Evolutionary conservation across 2,113 vertebrate species (phyloP).

Genomic region (Hyla sarda): DNA sequence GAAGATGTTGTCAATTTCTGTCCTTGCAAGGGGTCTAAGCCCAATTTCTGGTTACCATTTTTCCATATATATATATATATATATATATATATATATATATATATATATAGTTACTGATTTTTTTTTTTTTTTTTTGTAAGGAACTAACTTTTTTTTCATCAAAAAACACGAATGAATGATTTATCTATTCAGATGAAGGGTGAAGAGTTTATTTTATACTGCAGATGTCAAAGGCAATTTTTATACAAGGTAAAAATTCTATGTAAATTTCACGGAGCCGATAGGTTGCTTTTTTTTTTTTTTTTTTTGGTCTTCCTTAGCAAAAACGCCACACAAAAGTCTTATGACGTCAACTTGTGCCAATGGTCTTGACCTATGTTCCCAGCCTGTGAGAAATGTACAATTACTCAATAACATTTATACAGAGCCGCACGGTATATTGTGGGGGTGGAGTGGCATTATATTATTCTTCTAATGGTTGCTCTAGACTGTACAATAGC

Average conservation of each 20-base stretch:
- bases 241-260: not conserved
- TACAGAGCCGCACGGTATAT: constrained; percentile 18
- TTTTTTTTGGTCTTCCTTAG: not conserved
- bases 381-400: not conserved
- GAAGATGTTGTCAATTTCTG: not conserved
- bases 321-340: not conserved
- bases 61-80: no score
- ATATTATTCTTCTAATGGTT: constrained; percentile 14
- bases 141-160: not conserved
- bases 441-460: constrained; percentile 21
- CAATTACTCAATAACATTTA: constrained; percentile 45
- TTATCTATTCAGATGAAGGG: not conserved
- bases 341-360: not conserved
- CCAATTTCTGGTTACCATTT: no score
- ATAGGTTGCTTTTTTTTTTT: no score
- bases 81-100: no score
- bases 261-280: not conserved
- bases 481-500: constrained; percentile 42
- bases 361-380: not conserved
- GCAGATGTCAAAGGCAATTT: not conserved
- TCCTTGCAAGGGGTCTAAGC: no score
- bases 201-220: constrained; percentile 3
- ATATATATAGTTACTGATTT: no score
- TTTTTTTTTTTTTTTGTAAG: no score
- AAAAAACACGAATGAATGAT: not conserved